Percentiles rank a stretch among this genome's conserved stretches.
These are phyloP conservation scores for Prenolepis imparis DNA, from an alignment of 2,888 invertebrate genomes.

Conservation along the genomic window DNA sequence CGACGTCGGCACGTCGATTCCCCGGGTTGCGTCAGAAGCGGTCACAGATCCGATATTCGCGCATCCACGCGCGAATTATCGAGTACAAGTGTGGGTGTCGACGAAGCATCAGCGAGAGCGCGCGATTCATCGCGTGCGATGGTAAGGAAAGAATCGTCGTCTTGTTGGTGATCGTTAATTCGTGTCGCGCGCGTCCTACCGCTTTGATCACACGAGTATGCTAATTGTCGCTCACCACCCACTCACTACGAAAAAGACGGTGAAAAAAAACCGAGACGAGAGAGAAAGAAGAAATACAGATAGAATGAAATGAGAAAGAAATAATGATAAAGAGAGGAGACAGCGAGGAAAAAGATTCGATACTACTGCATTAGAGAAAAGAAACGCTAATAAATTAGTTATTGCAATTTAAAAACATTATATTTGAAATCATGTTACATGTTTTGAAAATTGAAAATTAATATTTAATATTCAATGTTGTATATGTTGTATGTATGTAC, in stretches of 20 bases:
- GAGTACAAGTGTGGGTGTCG: conserved; percentile 64
- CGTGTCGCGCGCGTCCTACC: conserved; percentile 74
- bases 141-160: conserved; percentile 70
- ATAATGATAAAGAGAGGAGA: not conserved
- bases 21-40: conserved; percentile 42
- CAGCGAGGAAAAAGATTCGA: not conserved
- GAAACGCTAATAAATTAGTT: not conserved
- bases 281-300: conserved; percentile 27
- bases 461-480: no score
- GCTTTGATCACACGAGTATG: conserved; percentile 78
- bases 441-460: no score
- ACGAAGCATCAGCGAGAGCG: conserved; percentile 67
- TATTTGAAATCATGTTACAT: not conserved
- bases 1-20: conserved; percentile 36
- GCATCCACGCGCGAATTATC: conserved; percentile 27
- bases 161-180: conserved; percentile 74
- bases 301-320: conserved; percentile 11
- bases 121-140: conserved; percentile 71
- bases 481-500: no score
- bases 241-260: conserved; percentile 60
- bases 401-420: not conserved
- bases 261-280: not conserved
- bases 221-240: conserved; percentile 76
- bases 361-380: not conserved
- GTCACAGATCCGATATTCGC: conserved; percentile 24